These are phyloP conservation scores for Carterocephalus palaemon DNA, from an alignment of 2,888 invertebrate species.

Conservation along the genomic window DNA sequence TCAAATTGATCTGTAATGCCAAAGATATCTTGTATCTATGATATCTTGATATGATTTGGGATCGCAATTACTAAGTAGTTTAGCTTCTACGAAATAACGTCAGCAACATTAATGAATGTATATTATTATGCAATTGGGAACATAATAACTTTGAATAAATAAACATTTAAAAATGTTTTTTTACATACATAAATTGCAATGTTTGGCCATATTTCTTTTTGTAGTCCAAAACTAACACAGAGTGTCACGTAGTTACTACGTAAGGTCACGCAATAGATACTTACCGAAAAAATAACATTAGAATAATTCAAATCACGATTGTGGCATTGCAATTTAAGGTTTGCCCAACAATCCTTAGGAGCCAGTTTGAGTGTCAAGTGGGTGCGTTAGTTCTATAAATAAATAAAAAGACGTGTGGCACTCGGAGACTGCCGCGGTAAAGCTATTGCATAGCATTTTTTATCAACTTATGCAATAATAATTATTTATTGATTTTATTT, in stretches of 20 bases:
- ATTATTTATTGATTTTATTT: too few species aligned
- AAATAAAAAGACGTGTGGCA: too few species aligned
- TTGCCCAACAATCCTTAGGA: conserved; percentile 31
- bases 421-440: too few species aligned
- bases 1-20: background rate
- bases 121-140: too few species aligned
- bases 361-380: background rate
- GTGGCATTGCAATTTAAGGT: conserved; percentile 26
- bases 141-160: background rate
- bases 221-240: conserved; percentile 1
- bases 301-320: conserved; percentile 37
- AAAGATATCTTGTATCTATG: too few species aligned
- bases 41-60: too few species aligned
- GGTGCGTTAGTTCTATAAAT: too few species aligned
- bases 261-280: conserved; percentile 29
- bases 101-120: too few species aligned
- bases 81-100: too few species aligned
- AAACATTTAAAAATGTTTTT: background rate
- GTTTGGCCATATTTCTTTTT: too few species aligned
- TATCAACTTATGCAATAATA: background rate
- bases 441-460: too few species aligned
- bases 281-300: conserved; percentile 31
- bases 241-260: background rate
- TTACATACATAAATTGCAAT: background rate
- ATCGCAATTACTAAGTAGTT: too few species aligned